Evolutionary conservation across 2,797 vertebrate species (phyloP).

Genomic region (Arrhamphus sclerolepis): DNA sequence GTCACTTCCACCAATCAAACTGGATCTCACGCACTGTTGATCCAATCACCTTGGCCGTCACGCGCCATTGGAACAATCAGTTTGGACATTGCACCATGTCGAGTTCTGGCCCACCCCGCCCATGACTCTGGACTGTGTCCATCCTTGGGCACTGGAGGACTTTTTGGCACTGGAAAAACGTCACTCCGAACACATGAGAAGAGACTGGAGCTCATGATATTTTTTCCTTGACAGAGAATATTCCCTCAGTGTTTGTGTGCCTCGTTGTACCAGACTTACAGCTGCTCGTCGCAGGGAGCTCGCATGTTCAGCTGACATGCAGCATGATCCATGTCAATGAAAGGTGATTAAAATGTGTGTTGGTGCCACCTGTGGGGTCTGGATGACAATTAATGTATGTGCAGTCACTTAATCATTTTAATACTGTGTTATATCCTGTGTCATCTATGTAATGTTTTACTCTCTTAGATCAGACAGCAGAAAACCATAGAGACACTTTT

Average conservation of each 20-base stretch:
- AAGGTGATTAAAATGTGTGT: conserved; percentile 51
- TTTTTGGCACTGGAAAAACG: not conserved
- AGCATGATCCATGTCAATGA: conserved; percentile 49
- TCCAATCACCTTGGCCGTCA: conserved; percentile 64
- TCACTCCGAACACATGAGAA: not conserved
- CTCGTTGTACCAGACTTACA: conserved; percentile 13
- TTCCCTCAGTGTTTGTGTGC: conserved; percentile 11
- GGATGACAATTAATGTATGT: conserved; percentile 6
- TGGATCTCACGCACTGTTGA: conserved; percentile 65
- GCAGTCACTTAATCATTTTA: conserved; percentile 18
- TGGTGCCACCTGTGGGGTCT: conserved; percentile 38
- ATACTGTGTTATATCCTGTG: too few species aligned
- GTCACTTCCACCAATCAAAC: conserved; percentile 62
- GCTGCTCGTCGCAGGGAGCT: conserved; percentile 20
- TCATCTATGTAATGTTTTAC: too few species aligned
- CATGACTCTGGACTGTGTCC: conserved; percentile 21
- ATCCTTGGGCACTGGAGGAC: not conserved
- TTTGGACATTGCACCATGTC: conserved; percentile 23
- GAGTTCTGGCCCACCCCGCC: conserved; percentile 41
- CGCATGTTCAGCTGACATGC: conserved; percentile 33
- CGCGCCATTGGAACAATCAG: conserved; percentile 66
- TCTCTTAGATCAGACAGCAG: too few species aligned
- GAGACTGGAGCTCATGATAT: not conserved
- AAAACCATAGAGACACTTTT: too few species aligned
- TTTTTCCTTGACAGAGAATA: conserved; percentile 1